Base-by-base conservation (phyloP, 2,888 invertebrate species). In the Abrostola triplasia region DNA sequence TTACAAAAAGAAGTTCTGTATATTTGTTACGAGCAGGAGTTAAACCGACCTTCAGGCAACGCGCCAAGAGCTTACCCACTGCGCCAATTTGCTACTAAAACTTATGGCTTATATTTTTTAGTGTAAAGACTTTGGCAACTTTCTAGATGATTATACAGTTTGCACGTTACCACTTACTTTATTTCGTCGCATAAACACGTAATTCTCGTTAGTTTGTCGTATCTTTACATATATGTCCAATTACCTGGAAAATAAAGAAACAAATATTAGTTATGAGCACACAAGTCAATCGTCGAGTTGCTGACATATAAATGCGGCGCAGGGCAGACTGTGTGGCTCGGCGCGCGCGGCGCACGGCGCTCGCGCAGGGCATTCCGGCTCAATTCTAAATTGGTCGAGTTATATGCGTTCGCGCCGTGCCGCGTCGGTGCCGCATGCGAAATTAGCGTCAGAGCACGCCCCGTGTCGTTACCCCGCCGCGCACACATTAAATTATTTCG, bases 311-410 rank as follows among this genome's bases (percentile, higher is more conserved):
- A 70, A 62, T 58, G 54, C 70, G 63, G 59, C 80, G 70, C 74
- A 71, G 72, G 73, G 81, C 80, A 90, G 90, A 91, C 89, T 78
- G 89, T 86, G 64, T 89, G 90, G 88, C 90, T 90, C 63, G 82
- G 77, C 79, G 80, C 76, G 77, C 44, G 13, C 13, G 44, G 44
- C 13, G 44, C 44, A 11, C 41, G 41, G 41, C n/a, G 41, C 41
- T 40, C 40, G 40, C 41, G 11, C 74, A 49, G 47, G 66, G 70
- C 79, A 72, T 80, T 79, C 80, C 87, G 76, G 81, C 85, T 82
- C 84, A 54, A 49, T 77, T 86, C 87, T 86, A 89, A 85, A 86
- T 90, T 83, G 80, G 88, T 82, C 75, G 80, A 79, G 80, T 79
- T 83, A 79, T 79, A 79, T 81, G 80, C 76, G 82, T 80, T 73